Conservation (phyloP, 1,140 invertebrate genomes). For the Ips typographus region DNA sequence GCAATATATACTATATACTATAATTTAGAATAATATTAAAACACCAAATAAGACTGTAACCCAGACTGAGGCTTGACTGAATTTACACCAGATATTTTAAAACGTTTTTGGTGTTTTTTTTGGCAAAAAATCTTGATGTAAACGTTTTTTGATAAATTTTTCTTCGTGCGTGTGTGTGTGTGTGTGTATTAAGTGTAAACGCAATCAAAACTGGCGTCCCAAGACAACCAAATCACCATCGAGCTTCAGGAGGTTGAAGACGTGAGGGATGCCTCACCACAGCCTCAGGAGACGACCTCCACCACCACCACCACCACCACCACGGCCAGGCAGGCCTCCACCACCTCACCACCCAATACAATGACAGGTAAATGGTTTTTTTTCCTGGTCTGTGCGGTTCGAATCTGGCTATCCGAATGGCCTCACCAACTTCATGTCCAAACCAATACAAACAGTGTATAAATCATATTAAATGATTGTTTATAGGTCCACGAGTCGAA, state of each 20-base stretch:
- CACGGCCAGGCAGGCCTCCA: background rate
- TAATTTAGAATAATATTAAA: conserved; percentile 3
- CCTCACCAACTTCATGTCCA: background rate
- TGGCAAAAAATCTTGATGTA: conserved; percentile 35
- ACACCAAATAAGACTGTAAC: conserved; percentile 42
- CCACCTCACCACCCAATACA: conserved; percentile 47
- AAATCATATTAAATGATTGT: no score
- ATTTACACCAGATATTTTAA: conserved; percentile 43
- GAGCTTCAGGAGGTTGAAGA: conserved; percentile 50
- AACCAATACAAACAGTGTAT: no score
- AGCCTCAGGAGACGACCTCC: conserved; percentile 20
- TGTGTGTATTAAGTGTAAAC: background rate
- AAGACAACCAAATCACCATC: conserved; percentile 44
- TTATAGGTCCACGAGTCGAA: background rate
- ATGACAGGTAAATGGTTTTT: conserved; percentile 47
- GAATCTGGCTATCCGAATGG: background rate
- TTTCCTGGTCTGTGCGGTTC: background rate
- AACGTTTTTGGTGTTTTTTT: conserved; percentile 36
- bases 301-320: conserved; percentile 34
- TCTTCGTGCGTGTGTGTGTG: background rate
- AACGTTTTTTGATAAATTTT: conserved; percentile 15
- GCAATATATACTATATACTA: no score
- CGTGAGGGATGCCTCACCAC: conserved; percentile 34
- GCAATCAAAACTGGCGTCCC: conserved; percentile 45
- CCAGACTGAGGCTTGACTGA: conserved; percentile 46